A percentile compares a stretch with the other conserved stretches of the same genome.
Conservation (phyloP, 2,113 vertebrate species). For the Nicator chloris region DNA sequence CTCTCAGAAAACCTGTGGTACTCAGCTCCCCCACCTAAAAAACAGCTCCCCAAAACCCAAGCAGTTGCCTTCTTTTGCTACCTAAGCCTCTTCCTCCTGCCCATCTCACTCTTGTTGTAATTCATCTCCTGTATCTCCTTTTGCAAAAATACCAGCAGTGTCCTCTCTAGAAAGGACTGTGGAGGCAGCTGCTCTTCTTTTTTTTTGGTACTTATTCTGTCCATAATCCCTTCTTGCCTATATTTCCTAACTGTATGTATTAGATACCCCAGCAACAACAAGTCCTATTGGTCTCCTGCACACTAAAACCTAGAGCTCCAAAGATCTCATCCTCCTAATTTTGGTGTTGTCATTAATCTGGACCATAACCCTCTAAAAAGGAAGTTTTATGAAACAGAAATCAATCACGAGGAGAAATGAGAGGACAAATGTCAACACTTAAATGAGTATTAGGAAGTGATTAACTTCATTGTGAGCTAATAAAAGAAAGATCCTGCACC, state of each 20-base stretch:
- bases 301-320: neutral
- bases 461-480: neutral
- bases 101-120: neutral
- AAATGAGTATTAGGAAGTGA: neutral
- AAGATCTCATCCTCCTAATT: neutral
- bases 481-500: neutral
- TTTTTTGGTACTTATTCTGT: neutral
- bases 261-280: neutral
- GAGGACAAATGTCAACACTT: neutral
- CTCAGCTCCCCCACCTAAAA: neutral
- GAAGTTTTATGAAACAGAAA: neutral
- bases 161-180: neutral
- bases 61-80: neutral
- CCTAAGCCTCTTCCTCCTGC: neutral
- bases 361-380: neutral
- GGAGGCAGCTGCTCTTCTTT: neutral
- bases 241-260: neutral
- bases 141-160: neutral
- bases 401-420: neutral
- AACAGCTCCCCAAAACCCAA: neutral
- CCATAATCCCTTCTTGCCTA: neutral
- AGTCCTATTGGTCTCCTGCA: accelerated
- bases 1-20: neutral
- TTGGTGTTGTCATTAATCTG: neutral
- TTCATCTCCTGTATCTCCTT: neutral